phyloP scores from a whole-genome alignment of 2,113 vertebrate species.

The Speoplatyrhinus poulsoni region DNA sequence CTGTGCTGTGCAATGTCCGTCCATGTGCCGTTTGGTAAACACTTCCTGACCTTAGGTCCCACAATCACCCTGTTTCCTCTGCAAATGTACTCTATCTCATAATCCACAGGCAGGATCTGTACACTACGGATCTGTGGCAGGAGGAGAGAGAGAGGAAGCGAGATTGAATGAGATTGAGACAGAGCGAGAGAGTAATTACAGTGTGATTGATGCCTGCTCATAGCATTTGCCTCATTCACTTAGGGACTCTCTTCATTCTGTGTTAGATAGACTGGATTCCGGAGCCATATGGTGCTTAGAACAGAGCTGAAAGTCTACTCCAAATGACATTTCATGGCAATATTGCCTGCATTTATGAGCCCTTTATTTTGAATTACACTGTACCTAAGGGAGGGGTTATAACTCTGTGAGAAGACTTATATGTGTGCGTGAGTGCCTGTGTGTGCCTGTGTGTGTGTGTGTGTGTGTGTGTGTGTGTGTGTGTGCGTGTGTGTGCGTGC shows the following conservation, averaged over 20 bases:
- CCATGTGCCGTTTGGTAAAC: conserved; percentile 89
- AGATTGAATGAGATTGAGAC: neutral
- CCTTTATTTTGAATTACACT: conserved; percentile 22
- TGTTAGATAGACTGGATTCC: neutral
- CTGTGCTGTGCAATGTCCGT: conserved; percentile 86
- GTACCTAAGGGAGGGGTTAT: neutral
- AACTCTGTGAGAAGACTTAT: neutral
- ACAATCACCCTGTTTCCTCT: conserved; percentile 87
- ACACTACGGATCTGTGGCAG: conserved; percentile 79
- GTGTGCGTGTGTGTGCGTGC: neutral
- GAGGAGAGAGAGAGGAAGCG: neutral
- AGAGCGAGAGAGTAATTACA: conserved; percentile 18
- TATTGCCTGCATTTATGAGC: conserved; percentile 19
- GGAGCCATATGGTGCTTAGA: conserved; percentile 30
- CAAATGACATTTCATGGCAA: conserved; percentile 8
- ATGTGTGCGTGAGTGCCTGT: neutral
- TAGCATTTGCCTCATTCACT: conserved; percentile 11
- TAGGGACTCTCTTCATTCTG: conserved; percentile 16
- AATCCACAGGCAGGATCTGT: conserved; percentile 89
- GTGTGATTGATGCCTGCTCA: conserved; percentile 37
- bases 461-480: neutral
- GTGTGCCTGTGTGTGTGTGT: neutral
- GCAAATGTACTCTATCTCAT: conserved; percentile 96
- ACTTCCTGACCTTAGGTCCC: conserved; percentile 94
- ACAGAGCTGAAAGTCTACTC: neutral